Percentiles rank a stretch among this genome's conserved stretches.
Evolutionary conservation across 2,797 vertebrate genomes (phyloP).

Genomic region (Orientallactaga sibirica): DNA sequence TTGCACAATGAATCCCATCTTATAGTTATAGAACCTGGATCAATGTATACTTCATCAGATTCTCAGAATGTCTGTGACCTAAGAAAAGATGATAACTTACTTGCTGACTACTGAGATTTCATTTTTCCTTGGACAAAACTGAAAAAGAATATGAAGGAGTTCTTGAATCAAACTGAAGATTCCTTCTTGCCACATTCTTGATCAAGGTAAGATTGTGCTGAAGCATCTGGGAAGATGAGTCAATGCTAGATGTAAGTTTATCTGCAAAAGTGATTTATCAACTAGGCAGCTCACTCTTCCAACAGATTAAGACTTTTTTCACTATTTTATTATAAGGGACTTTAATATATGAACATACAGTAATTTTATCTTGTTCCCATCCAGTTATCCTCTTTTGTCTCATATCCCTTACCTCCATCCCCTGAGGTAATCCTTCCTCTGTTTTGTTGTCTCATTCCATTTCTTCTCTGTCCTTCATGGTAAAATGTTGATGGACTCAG

Average conservation of each 20-base stretch:
- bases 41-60: constrained; percentile 37
- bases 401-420: no score
- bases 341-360: no score
- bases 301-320: background rate
- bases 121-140: constrained; percentile 51
- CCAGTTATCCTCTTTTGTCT: no score
- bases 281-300: constrained; percentile 38
- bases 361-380: no score
- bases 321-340: no score
- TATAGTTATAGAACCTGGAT: background rate
- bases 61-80: constrained; percentile 41
- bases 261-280: constrained; percentile 12
- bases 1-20: background rate
- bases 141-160: background rate
- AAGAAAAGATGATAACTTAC: background rate
- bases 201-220: background rate
- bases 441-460: no score
- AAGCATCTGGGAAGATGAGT: constrained; percentile 35
- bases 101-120: background rate
- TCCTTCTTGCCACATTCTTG: constrained; percentile 31
- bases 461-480: no score
- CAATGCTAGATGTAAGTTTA: constrained; percentile 44
- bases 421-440: no score
- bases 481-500: no score
- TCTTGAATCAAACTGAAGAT: background rate